Conservation (phyloP, 2,113 vertebrate species). For the Edolisoma coerulescens region DNA sequence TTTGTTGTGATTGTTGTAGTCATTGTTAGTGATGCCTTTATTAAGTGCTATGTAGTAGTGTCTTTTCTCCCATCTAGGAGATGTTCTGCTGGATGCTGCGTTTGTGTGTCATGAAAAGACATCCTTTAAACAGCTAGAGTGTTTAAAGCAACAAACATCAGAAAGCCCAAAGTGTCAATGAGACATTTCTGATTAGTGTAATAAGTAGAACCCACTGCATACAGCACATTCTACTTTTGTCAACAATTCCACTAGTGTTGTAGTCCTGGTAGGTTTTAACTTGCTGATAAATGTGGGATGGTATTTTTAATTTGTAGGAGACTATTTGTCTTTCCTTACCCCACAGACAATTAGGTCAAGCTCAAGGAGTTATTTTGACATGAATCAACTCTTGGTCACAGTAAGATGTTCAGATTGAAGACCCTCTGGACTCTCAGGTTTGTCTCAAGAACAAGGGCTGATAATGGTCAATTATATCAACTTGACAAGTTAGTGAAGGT, state of each 20-base stretch:
- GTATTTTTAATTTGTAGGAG: not conserved
- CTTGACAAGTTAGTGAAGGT: not conserved
- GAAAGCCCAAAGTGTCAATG: not conserved
- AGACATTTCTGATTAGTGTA: not conserved
- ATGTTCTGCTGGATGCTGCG: not conserved
- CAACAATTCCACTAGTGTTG: not conserved
- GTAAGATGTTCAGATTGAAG: not conserved
- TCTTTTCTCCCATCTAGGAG: not conserved
- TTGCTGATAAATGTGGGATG: not conserved
- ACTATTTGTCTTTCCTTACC: not conserved
- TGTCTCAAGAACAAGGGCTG: not conserved
- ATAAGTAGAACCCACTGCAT: not conserved
- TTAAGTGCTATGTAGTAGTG: not conserved
- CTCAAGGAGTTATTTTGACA: not conserved
- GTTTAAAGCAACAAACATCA: not conserved
- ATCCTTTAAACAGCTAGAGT: not conserved
- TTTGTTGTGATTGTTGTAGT: not conserved
- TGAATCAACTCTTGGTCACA: not conserved
- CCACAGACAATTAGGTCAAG: not conserved
- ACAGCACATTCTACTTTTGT: not conserved
- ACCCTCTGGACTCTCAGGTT: not conserved
- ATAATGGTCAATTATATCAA: not conserved
- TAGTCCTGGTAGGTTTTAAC: not conserved
- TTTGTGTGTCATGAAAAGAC: not conserved
- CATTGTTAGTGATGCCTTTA: not conserved